Evolutionary conservation across 2,888 invertebrate species (phyloP), one percentile per base, ranked within the genome.

Genomic region (Belgica antarctica): DNA sequence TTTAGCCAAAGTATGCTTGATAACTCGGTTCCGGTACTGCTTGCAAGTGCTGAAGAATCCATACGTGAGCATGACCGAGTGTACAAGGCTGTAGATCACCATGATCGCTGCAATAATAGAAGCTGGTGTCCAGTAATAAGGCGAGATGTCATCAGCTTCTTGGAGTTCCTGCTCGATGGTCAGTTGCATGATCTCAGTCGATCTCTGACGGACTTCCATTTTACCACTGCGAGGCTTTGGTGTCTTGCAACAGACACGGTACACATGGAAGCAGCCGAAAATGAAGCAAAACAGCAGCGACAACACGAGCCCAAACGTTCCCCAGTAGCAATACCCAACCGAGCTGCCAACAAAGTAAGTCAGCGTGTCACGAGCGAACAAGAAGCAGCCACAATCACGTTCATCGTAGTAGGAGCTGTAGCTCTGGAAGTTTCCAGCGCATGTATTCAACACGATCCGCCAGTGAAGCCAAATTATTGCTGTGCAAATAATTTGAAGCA

Each of bases 31-130:
- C 71, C 88, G 83, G 75, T 90, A 92, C 74, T 90, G 87, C 3
- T 84, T 86, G 76, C 92, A 92, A n/a, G 90, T 89, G 72, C 83
- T 85, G 69, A 86, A 81, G 75, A 87, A 90, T 0, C 92, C 92
- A 76, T 88, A 87, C 0, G 89, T 86, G 68, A 87, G 83, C 17
- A 90, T 83, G 1, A 86, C 80, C 10, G 89, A 87, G 77, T 90
- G 87, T 0, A 86, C 82, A 1, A 91, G 75, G 5, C 87, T 84
- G 73, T 90, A 87, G 19, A 89, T 76, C 8, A 83, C 83, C 76
- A 89, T 85, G 1, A 89, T 74, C 1, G 82, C 80, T 1, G 87
- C 85, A 28, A 89, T 79, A 57, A 85, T 83, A 0, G 86, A 84
- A 1, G 85, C 82, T 1, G 86, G 86, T 70, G 88, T 83, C 90